Evolutionary conservation across 2,797 vertebrate species (phyloP).

Genomic region (Chromobotia macracanthus): DNA sequence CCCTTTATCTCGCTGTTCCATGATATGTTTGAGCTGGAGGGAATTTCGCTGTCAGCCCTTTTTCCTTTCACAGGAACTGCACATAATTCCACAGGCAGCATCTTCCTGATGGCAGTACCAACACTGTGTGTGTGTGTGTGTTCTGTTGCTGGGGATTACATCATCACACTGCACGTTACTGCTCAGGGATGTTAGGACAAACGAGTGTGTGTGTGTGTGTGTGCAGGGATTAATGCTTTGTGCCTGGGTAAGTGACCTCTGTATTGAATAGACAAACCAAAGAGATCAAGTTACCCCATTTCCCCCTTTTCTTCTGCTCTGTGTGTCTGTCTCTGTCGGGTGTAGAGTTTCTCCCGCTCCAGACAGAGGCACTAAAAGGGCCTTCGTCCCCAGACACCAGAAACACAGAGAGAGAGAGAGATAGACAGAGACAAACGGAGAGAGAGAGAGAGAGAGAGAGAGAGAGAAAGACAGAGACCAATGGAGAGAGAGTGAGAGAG

Average conservation of each 20-base stretch:
- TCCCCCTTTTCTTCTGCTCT: conserved; percentile 56
- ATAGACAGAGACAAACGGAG: conserved; percentile 21
- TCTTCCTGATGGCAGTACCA: conserved; percentile 60
- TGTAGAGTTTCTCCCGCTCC: conserved; percentile 77
- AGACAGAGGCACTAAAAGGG: conserved; percentile 70
- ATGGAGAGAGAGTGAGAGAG: neutral
- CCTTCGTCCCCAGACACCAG: conserved; percentile 58
- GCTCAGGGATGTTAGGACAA: conserved; percentile 37
- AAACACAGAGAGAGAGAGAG: conserved; percentile 32
- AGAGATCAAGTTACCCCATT: conserved; percentile 70
- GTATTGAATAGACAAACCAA: conserved; percentile 71
- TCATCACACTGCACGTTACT: conserved; percentile 60
- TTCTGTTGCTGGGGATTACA: conserved; percentile 66
- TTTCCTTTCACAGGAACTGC: conserved; percentile 69
- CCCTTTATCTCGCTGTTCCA: conserved; percentile 17
- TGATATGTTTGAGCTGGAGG: conserved; percentile 10
- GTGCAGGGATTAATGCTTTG: conserved; percentile 57
- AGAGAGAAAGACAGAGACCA: neutral
- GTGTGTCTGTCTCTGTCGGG: conserved; percentile 55
- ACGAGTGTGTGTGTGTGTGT: conserved; percentile 43
- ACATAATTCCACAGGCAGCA: conserved; percentile 49
- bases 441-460: neutral
- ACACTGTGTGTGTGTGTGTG: conserved; percentile 31
- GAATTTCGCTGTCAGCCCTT: neutral
- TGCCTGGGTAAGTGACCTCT: conserved; percentile 72